Base-by-base conservation (phyloP, 2,113 vertebrate genomes). In the Oenanthe oenanthe region DNA sequence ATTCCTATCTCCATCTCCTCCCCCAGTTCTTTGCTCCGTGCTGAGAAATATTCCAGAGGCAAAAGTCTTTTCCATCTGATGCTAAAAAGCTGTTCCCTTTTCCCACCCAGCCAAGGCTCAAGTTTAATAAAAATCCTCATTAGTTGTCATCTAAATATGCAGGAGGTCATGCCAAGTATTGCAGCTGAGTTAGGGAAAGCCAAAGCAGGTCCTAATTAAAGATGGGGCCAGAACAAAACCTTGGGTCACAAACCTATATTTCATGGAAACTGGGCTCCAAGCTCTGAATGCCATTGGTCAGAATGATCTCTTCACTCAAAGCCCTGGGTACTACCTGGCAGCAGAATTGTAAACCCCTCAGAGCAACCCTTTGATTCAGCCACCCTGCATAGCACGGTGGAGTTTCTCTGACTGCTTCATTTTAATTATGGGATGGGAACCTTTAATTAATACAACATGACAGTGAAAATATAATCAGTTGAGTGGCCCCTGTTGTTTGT, bases 41-140 rank as follows among this genome's bases (percentile, higher is more conserved):
- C 94, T 97, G 96, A 95, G 97, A 96, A 96, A 89, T 53, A 74
- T 88, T 97, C 94, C 95, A 96, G 92, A 95, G 96, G 95, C 96
- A 97, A 94, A 91, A 85, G 60, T 13, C 81, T 92, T 92, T 85
- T 89, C 87, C 66, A 89, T 76, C 73, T 91, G 89, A 97, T 92
- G 92, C 79, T 97, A 95, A 96, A 96, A 92, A 93, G 85, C 79
- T 77, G 28, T 50, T 96, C 91, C 31, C 63, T 66, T 78, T 88
- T 84, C 92, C 56, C 18, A 86, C 83, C 68, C 76, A 20, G 63
- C 25, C 5, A 3, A 95, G 73, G 73, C 91, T 97, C 89, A 97
- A 97, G 89, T 98, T 96, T 96, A 98, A 98, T 97, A 96, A 96
- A 90, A 97, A 96, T 97, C 97, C 87, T 96, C 93, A 97, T 97